Conservation (phyloP, 2,888 invertebrate species). For the Galerucella pusilla region DNA sequence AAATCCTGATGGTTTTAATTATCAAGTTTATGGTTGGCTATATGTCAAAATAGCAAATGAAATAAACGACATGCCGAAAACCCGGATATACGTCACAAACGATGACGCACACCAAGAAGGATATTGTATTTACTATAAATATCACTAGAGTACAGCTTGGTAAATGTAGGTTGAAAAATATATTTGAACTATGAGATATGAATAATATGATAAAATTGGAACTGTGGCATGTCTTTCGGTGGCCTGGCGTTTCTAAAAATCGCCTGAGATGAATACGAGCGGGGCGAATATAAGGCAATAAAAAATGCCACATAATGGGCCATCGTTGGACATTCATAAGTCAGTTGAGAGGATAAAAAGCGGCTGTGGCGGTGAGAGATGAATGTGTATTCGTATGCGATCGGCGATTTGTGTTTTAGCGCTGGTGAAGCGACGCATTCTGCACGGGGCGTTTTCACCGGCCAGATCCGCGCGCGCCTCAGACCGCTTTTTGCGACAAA, state of each 20-base stretch:
- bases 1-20: too few species aligned
- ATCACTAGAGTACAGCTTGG: too few species aligned
- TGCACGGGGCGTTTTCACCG: slow-evolving; percentile 54
- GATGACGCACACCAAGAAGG: too few species aligned
- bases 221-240: slow-evolving; percentile 25
- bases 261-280: slow-evolving; percentile 53
- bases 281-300: slow-evolving; percentile 53
- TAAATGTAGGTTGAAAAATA: not conserved
- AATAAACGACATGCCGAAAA: too few species aligned
- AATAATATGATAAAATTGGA: slow-evolving; percentile 23
- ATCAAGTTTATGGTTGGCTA: too few species aligned
- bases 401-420: slow-evolving; percentile 65
- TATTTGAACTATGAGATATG: not conserved
- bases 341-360: slow-evolving; percentile 59
- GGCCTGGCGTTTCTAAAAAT: slow-evolving; percentile 32
- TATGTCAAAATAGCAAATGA: too few species aligned
- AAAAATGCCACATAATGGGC: slow-evolving; percentile 53
- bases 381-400: slow-evolving; percentile 63
- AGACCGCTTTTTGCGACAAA: slow-evolving; percentile 52
- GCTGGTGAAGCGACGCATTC: slow-evolving; percentile 63
- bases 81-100: too few species aligned
- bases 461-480: slow-evolving; percentile 56
- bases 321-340: slow-evolving; percentile 59
- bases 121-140: too few species aligned
- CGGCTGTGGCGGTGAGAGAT: slow-evolving; percentile 57